phyloP scores from a whole-genome alignment of 2,888 invertebrate species.

The Eilema sororculum region DNA sequence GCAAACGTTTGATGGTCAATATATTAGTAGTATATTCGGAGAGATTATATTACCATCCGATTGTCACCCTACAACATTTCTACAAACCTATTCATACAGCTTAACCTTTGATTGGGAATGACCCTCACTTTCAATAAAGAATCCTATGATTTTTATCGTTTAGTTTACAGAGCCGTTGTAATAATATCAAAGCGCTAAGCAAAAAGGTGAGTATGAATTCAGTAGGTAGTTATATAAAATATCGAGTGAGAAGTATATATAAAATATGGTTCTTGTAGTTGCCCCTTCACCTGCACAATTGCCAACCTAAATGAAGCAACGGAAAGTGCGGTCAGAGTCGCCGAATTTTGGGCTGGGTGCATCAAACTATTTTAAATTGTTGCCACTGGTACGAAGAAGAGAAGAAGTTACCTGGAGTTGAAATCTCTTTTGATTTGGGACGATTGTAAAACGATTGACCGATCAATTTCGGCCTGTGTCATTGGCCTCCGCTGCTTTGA shows the following conservation, averaged over 20 bases:
- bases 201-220: neutral
- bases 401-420: slow-evolving; percentile 13
- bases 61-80: neutral
- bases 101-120: neutral
- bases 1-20: neutral
- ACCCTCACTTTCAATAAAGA: neutral
- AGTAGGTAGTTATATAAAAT: neutral
- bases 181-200: neutral
- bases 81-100: neutral
- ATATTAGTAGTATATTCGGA: too few relatives aligned
- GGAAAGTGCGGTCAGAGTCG: too few relatives aligned
- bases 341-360: too few relatives aligned
- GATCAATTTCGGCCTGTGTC: slow-evolving; percentile 2
- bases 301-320: too few relatives aligned
- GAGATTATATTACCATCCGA: neutral
- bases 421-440: slow-evolving; percentile 8
- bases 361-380: too few relatives aligned
- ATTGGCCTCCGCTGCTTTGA: neutral
- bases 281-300: too few relatives aligned
- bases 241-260: neutral
- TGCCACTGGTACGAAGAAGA: too few relatives aligned
- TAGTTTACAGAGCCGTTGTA: slow-evolving; percentile 1
- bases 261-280: neutral
- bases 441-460: neutral
- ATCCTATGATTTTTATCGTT: neutral